A percentile compares a stretch with the other conserved stretches of the same genome.
Conservation (phyloP, 2,888 invertebrate species). For the Drosophila formosana region DNA sequence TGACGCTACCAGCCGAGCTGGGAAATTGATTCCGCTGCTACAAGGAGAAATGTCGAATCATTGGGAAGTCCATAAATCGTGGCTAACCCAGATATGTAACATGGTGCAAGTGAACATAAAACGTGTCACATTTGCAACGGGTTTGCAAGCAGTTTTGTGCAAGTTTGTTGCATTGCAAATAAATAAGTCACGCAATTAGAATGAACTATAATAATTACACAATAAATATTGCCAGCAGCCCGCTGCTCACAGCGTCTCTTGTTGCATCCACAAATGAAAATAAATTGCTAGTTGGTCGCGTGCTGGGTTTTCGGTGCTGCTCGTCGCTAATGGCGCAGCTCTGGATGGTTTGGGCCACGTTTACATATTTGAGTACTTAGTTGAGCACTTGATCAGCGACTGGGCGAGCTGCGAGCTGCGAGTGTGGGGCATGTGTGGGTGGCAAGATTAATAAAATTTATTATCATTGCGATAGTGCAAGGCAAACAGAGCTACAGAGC, state of each 20-base stretch:
- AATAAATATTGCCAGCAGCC: slow-evolving; percentile 52
- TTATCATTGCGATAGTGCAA: slow-evolving; percentile 75
- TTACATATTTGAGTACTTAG: slow-evolving; percentile 60
- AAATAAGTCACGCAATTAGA: slow-evolving; percentile 55
- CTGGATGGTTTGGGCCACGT: slow-evolving; percentile 34
- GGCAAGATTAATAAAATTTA: slow-evolving; percentile 77
- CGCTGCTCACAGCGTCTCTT: slow-evolving; percentile 8
- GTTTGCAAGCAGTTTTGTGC: slow-evolving; percentile 1
- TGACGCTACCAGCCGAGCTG: neutral
- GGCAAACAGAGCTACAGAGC: slow-evolving; percentile 46
- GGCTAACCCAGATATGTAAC: neutral
- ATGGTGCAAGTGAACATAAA: neutral
- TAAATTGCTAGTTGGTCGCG: slow-evolving; percentile 54
- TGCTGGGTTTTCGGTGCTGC: slow-evolving; percentile 22
- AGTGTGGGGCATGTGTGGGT: neutral
- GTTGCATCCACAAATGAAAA: slow-evolving; percentile 60
- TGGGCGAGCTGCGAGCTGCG: neutral
- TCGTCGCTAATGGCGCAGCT: slow-evolving; percentile 39
- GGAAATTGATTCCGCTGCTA: neutral
- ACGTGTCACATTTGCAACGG: slow-evolving; percentile 10
- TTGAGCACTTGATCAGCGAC: slow-evolving; percentile 67
- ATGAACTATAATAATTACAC: slow-evolving; percentile 61
- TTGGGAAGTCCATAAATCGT: neutral
- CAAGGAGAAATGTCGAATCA: neutral
- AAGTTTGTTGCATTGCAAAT: slow-evolving; percentile 20